phyloP scores from a whole-genome alignment of 2,888 invertebrate genomes.

The Nasonia oneida region DNA sequence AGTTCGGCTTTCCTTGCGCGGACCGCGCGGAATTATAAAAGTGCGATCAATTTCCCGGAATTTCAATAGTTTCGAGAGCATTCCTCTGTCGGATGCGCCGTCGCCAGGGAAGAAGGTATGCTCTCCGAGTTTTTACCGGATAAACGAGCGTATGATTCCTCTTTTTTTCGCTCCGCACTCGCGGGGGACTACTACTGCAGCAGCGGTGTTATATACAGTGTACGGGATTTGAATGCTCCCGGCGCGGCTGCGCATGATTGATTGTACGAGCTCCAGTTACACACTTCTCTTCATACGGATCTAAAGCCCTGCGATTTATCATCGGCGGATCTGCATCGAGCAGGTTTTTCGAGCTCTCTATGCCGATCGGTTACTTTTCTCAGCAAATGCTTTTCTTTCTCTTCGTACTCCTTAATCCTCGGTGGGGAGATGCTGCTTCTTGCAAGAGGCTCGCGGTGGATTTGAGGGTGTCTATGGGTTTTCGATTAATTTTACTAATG shows the following conservation, averaged over 20 bases:
- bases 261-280: slow-evolving; percentile 77
- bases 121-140: not conserved
- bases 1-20: not conserved
- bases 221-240: slow-evolving; percentile 65
- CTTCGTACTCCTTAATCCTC: not conserved
- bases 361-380: slow-evolving; percentile 7
- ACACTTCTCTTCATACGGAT: slow-evolving; percentile 77
- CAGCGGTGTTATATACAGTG: not conserved
- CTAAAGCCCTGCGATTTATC: slow-evolving; percentile 77
- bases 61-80: not conserved
- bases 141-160: slow-evolving; percentile 50
- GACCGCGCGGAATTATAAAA: not conserved
- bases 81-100: not conserved
- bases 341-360: slow-evolving; percentile 40
- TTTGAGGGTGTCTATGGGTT: too few relatives aligned
- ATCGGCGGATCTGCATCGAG: slow-evolving; percentile 69
- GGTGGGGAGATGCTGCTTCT: not conserved
- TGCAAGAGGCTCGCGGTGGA: not conserved
- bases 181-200: not conserved
- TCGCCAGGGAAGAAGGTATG: not conserved
- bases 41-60: not conserved
- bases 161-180: not conserved
- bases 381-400: not conserved
- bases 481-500: too few relatives aligned
- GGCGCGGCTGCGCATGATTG: slow-evolving; percentile 72